Conservation (phyloP, 2,888 invertebrate species). For the Agrotis exclamationis region DNA sequence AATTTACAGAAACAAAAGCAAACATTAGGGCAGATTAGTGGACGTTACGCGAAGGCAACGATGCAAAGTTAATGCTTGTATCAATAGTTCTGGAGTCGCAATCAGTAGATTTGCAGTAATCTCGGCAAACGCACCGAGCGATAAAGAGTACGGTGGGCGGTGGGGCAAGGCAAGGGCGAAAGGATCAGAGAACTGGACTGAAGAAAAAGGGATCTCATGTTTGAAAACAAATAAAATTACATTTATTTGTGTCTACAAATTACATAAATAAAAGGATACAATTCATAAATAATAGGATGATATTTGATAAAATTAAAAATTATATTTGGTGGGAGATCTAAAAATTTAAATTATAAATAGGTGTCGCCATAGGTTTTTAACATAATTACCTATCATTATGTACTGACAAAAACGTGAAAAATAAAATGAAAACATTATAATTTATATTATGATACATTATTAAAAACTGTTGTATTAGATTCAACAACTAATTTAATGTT, state of each 20-base stretch:
- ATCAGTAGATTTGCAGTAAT: constrained; percentile 86
- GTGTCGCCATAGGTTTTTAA: not conserved
- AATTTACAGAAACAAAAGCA: constrained; percentile 81
- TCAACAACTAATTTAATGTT: too few relatives aligned
- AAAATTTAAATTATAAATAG: not conserved
- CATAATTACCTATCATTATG: not conserved
- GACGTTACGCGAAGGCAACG: constrained; percentile 65
- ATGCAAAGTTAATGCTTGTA: constrained; percentile 75
- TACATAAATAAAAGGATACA: too few relatives aligned
- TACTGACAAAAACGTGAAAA: not conserved
- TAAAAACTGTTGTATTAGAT: too few relatives aligned
- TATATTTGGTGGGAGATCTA: too few relatives aligned
- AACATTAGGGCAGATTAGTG: constrained; percentile 81
- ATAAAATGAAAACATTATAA: not conserved
- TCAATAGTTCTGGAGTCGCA: constrained; percentile 79
- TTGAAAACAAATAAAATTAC: not conserved
- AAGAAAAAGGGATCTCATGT: not conserved
- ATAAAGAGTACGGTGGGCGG: constrained; percentile 72
- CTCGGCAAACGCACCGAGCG: constrained; percentile 78
- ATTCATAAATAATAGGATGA: too few relatives aligned
- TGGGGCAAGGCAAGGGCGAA: constrained; percentile 63
- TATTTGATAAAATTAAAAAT: too few relatives aligned
- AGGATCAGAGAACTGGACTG: not conserved
- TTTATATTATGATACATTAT: too few relatives aligned
- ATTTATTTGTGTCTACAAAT: too few relatives aligned